Conservation (phyloP, 2,888 invertebrate genomes). For the Gerris lacustris region DNA sequence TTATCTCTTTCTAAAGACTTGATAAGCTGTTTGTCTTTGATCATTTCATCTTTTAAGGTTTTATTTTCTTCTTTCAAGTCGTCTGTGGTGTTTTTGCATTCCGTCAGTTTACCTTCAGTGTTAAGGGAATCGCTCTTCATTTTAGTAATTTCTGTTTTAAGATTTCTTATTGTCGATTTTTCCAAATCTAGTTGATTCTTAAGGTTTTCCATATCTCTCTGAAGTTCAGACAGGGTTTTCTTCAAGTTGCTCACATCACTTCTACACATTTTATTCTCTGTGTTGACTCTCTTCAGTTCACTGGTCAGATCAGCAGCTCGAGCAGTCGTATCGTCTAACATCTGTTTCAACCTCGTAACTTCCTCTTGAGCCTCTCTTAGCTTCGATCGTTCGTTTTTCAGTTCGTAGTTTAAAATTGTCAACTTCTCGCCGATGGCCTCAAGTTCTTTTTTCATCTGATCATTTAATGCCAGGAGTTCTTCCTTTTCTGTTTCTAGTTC, state of each 20-base stretch:
- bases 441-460: slow-evolving; percentile 15
- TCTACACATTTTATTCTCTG: slow-evolving; percentile 12
- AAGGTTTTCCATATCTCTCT: slow-evolving; percentile 7
- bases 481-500: slow-evolving; percentile 17
- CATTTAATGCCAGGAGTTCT: slow-evolving; percentile 16
- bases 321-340: slow-evolving; percentile 9
- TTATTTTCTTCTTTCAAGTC: slow-evolving; percentile 15
- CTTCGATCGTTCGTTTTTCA: slow-evolving; percentile 14
- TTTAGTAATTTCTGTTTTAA: background rate
- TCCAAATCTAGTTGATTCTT: background rate
- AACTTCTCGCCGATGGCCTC: slow-evolving; percentile 12
- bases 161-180: background rate
- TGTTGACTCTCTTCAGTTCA: slow-evolving; percentile 11
- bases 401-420: slow-evolving; percentile 6
- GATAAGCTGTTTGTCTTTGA: background rate
- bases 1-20: slow-evolving; percentile 7
- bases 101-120: background rate
- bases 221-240: slow-evolving; percentile 13
- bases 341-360: slow-evolving; percentile 11
- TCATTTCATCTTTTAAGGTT: slow-evolving; percentile 4
- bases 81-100: background rate
- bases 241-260: slow-evolving; percentile 11
- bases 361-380: slow-evolving; percentile 10
- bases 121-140: background rate
- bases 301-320: slow-evolving; percentile 12